phyloP scores from a whole-genome alignment of 2,888 invertebrate genomes.

The Lottia gigantea region DNA sequence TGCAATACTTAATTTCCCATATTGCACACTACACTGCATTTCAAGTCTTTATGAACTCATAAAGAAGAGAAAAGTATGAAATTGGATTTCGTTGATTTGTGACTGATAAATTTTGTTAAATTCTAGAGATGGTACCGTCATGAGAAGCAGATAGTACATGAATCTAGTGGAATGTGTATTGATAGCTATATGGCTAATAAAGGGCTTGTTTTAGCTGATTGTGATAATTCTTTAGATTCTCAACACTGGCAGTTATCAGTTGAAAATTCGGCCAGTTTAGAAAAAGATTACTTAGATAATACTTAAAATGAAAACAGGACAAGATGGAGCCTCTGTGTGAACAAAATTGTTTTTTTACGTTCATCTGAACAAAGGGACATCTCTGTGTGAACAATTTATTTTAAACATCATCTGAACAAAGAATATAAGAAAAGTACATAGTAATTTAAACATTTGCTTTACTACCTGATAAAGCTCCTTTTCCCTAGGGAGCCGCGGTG shows the following conservation, averaged over 20 bases:
- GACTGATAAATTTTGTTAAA: too few relatives aligned
- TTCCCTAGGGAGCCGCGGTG: too few relatives aligned
- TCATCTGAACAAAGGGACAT: too few relatives aligned
- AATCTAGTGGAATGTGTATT: conserved; percentile 61
- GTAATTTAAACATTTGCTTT: neutral
- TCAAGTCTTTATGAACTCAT: too few relatives aligned
- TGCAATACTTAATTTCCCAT: too few relatives aligned
- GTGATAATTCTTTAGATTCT: conserved; percentile 42
- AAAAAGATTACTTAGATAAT: conserved; percentile 26
- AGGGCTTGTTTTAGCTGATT: conserved; percentile 57
- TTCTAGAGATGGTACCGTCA: conserved; percentile 47
- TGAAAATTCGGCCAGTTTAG: conserved; percentile 20
- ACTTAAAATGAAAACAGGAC: neutral
- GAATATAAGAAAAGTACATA: neutral
- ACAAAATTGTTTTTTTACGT: neutral
- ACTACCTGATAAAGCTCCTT: too few relatives aligned
- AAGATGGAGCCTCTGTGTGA: neutral
- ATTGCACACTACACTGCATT: too few relatives aligned
- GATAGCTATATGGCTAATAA: conserved; percentile 60
- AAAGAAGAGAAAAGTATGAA: too few relatives aligned
- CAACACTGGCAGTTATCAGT: conserved; percentile 52
- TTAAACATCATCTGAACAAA: too few relatives aligned
- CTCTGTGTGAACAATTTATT: too few relatives aligned
- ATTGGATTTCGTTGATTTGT: too few relatives aligned
- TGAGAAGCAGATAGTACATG: conserved; percentile 47